Evolutionary conservation across 1,140 invertebrate species (phyloP).

Genomic region (Drosophila murphyi): DNA sequence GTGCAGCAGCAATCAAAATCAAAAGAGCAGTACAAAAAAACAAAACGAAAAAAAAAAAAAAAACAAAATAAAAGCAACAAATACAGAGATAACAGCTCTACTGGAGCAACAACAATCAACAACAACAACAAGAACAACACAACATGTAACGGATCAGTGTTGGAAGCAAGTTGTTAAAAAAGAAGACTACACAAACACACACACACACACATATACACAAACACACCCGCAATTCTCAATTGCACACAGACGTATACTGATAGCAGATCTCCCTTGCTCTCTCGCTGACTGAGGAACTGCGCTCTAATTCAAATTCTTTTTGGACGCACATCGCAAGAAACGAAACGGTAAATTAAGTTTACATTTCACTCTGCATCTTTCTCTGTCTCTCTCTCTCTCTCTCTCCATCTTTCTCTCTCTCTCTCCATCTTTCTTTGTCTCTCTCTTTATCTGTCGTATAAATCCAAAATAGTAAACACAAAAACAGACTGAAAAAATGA

Average conservation of each 20-base stretch:
- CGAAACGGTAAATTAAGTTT: constrained; percentile 36
- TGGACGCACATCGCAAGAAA: constrained; percentile 7
- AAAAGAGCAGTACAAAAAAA: constrained; percentile 6
- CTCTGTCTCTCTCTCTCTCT: background rate
- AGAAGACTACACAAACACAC: constrained; percentile 9
- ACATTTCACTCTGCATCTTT: constrained; percentile 13
- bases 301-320: constrained; percentile 1
- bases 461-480: background rate
- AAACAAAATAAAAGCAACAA: constrained; percentile 11
- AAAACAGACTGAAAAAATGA: background rate
- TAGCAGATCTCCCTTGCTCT: constrained; percentile 3
- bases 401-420: background rate
- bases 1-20: constrained; percentile 33
- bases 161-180: background rate
- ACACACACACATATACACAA: constrained; percentile 19
- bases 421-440: background rate
- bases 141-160: constrained; percentile 13
- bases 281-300: background rate
- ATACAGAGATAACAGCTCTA: background rate
- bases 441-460: constrained; percentile 1
- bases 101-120: constrained; percentile 13
- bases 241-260: background rate
- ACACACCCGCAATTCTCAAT: constrained; percentile 16
- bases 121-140: constrained; percentile 12
- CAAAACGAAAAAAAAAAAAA: constrained; percentile 12